Conservation (phyloP, 2,113 vertebrate genomes). For the Nanger granti region DNA sequence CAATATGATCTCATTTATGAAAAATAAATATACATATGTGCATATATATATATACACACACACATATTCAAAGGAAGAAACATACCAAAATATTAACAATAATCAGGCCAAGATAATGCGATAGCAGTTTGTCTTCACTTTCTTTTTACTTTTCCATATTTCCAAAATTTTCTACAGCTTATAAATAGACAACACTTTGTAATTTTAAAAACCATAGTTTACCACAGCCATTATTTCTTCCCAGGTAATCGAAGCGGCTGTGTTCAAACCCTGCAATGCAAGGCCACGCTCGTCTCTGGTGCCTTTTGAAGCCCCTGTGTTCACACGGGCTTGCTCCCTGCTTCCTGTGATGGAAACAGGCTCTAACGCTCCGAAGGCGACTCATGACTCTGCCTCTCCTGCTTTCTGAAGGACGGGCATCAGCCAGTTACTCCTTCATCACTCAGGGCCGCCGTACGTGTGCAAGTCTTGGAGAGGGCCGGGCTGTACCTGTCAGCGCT, state of each 20-base stretch:
- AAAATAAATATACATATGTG: not conserved
- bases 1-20: not conserved
- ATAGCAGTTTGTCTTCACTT: not conserved
- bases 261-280: not conserved
- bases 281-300: not conserved
- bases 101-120: not conserved
- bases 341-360: not conserved
- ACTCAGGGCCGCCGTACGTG: not conserved
- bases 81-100: not conserved
- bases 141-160: not conserved
- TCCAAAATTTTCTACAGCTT: not conserved
- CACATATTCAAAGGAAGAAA: conserved; percentile 1
- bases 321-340: not conserved
- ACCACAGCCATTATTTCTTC: not conserved
- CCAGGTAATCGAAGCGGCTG: not conserved
- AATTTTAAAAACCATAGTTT: not conserved
- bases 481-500: not conserved
- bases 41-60: not conserved
- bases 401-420: accelerated
- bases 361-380: not conserved
- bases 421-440: not conserved
- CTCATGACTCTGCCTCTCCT: not conserved
- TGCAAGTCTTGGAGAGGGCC: not conserved
- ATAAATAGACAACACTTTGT: not conserved
- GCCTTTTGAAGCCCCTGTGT: not conserved